Conservation (phyloP, 2,888 invertebrate species). For the Sesamia inferens region DNA sequence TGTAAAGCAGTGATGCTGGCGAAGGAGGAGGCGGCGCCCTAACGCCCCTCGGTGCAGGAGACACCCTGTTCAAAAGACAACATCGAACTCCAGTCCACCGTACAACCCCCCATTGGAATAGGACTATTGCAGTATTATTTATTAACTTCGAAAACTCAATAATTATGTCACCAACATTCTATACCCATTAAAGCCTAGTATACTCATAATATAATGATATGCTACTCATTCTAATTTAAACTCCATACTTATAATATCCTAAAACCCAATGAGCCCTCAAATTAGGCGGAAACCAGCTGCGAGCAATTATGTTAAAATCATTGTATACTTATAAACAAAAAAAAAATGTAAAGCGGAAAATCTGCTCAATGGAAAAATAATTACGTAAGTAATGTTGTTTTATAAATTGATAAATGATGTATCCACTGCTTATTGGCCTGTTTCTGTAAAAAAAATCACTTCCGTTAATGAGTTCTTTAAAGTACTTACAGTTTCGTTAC, state of each 20-base stretch:
- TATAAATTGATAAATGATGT: neutral
- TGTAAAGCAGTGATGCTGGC: too few relatives aligned
- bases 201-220: neutral
- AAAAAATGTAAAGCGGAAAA: neutral
- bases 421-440: neutral
- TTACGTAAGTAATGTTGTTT: conserved; percentile 1
- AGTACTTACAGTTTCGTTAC: neutral
- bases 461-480: conserved; percentile 14
- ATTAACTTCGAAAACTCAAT: neutral
- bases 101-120: too few relatives aligned
- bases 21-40: too few relatives aligned
- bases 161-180: neutral
- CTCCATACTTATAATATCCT: conserved; percentile 1
- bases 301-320: conserved; percentile 12
- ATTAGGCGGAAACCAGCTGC: conserved; percentile 20
- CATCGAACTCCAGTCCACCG: too few relatives aligned
- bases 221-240: conserved; percentile 2
- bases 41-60: too few relatives aligned
- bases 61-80: too few relatives aligned
- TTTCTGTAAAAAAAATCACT: conserved; percentile 17
- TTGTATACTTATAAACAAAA: neutral
- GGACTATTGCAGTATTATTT: neutral
- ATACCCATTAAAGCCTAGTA: neutral
- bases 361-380: neutral
- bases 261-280: conserved; percentile 24